Evolutionary conservation across 2,888 invertebrate species (phyloP), one percentile per base, ranked within the genome.

Genomic region (Tetragnatha montana): DNA sequence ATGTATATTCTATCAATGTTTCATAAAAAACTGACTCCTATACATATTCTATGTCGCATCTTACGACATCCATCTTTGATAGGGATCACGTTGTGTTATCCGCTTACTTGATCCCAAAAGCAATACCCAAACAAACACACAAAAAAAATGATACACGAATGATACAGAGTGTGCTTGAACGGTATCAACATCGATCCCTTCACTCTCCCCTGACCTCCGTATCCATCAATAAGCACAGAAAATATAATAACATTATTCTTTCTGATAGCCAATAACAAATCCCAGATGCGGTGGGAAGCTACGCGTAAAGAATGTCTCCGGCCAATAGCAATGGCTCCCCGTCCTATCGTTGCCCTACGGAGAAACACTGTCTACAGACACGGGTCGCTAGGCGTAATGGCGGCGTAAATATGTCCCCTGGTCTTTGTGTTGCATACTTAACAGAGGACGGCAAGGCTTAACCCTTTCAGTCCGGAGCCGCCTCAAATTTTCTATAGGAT

Each of bases 321-420:
- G 35, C 17, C 76, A 50, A 76, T 49, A 35, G 76, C 47, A 17
- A 49, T 60, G 60, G 10, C 12, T 4, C 60, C 35, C 22, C 76
- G 49, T 76, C 76, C 35, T 47, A 76, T 76, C 50, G 47, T 49
- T 75, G 75, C 49, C 2, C n/a, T 75, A 10, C 17, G 8, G 50
- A 35, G 75, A 76, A 49, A 76, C 49, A 76, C 47, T 76, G 76
- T 50, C 81, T 71, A 70, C 1, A 19, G 49, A 71, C 71, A 81
- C 71, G 12, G 51, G 21, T 71, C 50, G 50, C 50, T 14, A 12
- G 8, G 8, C 35, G 14, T 19, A 81, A 81, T 49, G 51, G 12
- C 8, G 47, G 12, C 50, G 50, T 71, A 81, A 70, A 71, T 47
- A 71, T 73, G 81, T 49, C 71, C n/a, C 8, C 14, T 60, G 17